These are phyloP conservation scores for Cryptus armator DNA, from an alignment of 2,888 invertebrate genomes.

Conservation along the genomic window DNA sequence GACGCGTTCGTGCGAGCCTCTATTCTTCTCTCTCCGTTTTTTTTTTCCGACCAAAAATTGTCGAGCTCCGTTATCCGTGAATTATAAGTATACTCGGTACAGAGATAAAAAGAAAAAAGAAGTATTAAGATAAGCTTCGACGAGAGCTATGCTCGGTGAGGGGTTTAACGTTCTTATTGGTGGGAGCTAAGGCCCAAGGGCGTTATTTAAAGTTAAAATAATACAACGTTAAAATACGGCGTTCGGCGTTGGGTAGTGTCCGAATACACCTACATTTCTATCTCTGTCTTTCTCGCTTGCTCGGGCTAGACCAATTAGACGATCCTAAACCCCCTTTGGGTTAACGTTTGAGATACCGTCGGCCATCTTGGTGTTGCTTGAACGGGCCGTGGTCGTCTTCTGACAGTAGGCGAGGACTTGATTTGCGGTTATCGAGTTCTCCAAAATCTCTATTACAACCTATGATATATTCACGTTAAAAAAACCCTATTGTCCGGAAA, in stretches of 20 bases:
- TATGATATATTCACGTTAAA: neutral
- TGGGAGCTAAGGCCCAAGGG: neutral
- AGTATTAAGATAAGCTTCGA: neutral
- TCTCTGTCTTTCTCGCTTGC: conserved; percentile 7
- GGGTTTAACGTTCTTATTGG: conserved; percentile 8
- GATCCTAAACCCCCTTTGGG: conserved; percentile 45
- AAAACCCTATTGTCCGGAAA: neutral
- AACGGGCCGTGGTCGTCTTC: conserved; percentile 73
- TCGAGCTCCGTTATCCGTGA: conserved; percentile 32
- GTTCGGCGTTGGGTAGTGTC: neutral
- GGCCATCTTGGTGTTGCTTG: conserved; percentile 80
- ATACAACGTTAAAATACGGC: conserved; percentile 8
- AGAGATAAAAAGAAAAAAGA: neutral
- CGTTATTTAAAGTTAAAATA: neutral
- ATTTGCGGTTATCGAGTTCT: conserved; percentile 66
- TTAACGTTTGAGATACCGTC: conserved; percentile 69
- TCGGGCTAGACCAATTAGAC: conserved; percentile 59
- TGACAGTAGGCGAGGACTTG: conserved; percentile 69
- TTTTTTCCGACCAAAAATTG: conserved; percentile 30
- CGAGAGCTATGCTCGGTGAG: conserved; percentile 12
- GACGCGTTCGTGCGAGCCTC: conserved; percentile 75
- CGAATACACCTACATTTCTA: conserved; percentile 9
- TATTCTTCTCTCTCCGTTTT: conserved; percentile 54
- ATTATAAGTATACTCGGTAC: neutral
- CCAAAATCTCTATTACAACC: neutral